A percentile compares a stretch with the other conserved stretches of the same genome.
phyloP scores from a whole-genome alignment of 1,140 invertebrate genomes.

The Platorchestia sp. region DNA sequence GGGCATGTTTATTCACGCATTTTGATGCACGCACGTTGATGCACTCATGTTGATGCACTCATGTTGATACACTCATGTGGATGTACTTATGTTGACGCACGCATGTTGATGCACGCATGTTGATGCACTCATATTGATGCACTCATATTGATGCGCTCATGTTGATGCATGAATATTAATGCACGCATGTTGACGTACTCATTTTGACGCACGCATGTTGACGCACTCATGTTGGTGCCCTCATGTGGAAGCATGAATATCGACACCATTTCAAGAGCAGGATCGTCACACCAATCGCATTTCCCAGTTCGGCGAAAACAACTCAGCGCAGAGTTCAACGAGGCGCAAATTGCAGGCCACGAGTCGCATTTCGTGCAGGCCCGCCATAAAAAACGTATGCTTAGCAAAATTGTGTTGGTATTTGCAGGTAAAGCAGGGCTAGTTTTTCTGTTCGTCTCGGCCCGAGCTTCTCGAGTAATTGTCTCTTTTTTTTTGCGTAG shows the following conservation, averaged over 20 bases:
- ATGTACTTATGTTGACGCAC: too few relatives aligned
- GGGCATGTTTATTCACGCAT: too few relatives aligned
- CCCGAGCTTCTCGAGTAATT: neutral
- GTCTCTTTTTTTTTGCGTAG: neutral
- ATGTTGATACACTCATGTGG: too few relatives aligned
- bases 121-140: neutral
- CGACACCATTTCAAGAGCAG: too few relatives aligned
- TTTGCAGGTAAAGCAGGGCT: neutral
- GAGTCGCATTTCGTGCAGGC: neutral
- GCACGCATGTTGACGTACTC: neutral
- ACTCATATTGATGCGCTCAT: too few relatives aligned
- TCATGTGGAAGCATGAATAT: neutral
- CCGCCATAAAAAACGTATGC: neutral
- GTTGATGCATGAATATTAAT: neutral
- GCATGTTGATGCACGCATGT: neutral
- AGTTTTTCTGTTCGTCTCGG: neutral
- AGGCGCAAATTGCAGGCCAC: neutral
- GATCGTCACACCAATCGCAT: neutral
- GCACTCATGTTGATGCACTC: neutral
- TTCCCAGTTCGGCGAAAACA: neutral
- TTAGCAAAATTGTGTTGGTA: neutral
- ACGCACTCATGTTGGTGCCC: neutral
- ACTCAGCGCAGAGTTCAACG: neutral
- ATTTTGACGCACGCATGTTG: neutral
- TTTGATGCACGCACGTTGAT: neutral